Conservation (phyloP, 2,888 invertebrate species). For the Muschampia plurimacula region DNA sequence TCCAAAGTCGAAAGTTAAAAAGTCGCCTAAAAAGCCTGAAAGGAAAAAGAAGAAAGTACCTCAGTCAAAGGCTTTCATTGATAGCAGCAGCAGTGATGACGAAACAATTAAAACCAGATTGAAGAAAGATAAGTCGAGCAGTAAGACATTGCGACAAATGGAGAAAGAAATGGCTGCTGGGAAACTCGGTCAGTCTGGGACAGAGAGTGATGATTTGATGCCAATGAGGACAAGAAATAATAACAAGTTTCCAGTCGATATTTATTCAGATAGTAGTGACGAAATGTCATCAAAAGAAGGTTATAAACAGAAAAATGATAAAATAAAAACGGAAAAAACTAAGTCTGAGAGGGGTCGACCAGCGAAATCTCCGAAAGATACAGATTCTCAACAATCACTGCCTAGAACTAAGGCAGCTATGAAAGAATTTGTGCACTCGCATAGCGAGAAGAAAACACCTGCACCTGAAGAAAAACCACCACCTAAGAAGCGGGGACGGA, state of each 20-base stretch:
- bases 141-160: constrained; percentile 89
- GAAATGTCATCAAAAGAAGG: constrained; percentile 62
- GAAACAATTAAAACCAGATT: constrained; percentile 72
- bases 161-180: constrained; percentile 90
- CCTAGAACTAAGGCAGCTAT: constrained; percentile 94
- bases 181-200: constrained; percentile 83
- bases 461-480: constrained; percentile 64
- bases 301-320: constrained; percentile 83
- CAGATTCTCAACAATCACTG: constrained; percentile 88
- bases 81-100: constrained; percentile 88
- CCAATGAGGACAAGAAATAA: constrained; percentile 86
- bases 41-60: constrained; percentile 82
- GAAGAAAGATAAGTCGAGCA: constrained; percentile 81
- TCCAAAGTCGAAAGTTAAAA: constrained; percentile 73
- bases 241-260: constrained; percentile 88
- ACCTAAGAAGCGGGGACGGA: constrained; percentile 75
- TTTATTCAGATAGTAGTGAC: constrained; percentile 93
- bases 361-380: constrained; percentile 87
- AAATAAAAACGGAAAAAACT: constrained; percentile 67
- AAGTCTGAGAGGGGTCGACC: constrained; percentile 86
- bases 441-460: constrained; percentile 66
- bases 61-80: constrained; percentile 79
- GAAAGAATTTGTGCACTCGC: constrained; percentile 90
- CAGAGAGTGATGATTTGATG: constrained; percentile 93
- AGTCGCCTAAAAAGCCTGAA: constrained; percentile 73